Evolutionary conservation across 2,888 invertebrate genomes (phyloP).

Genomic region (Meta bourneti): DNA sequence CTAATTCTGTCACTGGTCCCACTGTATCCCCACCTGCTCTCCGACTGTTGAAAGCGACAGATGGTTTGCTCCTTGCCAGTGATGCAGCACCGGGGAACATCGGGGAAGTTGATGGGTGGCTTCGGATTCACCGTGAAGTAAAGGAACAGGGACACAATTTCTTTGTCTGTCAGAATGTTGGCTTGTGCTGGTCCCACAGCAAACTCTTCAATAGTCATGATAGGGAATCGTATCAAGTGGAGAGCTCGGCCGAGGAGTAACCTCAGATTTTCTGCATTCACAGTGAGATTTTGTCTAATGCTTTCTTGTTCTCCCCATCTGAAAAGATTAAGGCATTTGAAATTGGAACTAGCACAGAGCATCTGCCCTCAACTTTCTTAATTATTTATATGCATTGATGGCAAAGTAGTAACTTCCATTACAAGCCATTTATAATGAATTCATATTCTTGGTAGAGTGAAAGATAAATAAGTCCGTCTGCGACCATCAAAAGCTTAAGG

Average conservation of each 20-base stretch:
- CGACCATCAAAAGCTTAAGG: too few species aligned
- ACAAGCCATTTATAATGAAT: too few species aligned
- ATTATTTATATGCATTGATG: too few species aligned
- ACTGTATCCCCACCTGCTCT: constrained; percentile 91
- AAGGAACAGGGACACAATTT: constrained; percentile 85
- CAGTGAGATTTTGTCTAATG: constrained; percentile 85
- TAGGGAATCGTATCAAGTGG: constrained; percentile 88
- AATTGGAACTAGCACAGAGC: background rate
- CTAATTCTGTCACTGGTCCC: constrained; percentile 90
- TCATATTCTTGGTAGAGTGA: too few species aligned
- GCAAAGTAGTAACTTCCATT: too few species aligned
- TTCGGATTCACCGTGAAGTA: constrained; percentile 86
- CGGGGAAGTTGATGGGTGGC: constrained; percentile 86
- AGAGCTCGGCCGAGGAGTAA: constrained; percentile 87
- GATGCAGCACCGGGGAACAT: constrained; percentile 88
- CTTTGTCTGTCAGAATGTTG: constrained; percentile 87
- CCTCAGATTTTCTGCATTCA: constrained; percentile 86
- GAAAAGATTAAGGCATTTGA: constrained; percentile 46
- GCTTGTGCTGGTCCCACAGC: constrained; percentile 89
- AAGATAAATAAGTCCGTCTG: too few species aligned
- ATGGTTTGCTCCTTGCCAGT: constrained; percentile 89
- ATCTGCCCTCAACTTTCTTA: too few species aligned
- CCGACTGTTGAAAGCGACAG: constrained; percentile 88
- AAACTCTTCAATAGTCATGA: constrained; percentile 93
- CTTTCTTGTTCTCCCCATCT: constrained; percentile 90